Conservation (phyloP, 2,113 vertebrate genomes). For the Mormyrus iriodes region DNA sequence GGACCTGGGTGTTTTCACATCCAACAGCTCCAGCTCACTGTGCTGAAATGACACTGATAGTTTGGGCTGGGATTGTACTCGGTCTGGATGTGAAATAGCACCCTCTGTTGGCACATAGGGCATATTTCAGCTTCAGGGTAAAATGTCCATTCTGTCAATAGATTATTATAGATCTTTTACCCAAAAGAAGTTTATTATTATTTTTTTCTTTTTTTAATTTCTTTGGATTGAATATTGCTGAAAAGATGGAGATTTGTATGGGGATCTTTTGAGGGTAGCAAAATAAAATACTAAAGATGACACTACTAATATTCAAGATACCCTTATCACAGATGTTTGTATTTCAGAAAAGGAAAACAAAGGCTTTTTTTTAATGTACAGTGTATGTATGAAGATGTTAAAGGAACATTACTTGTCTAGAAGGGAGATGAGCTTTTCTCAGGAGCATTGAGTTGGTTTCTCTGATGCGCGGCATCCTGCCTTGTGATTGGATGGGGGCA, state of each 20-base stretch:
- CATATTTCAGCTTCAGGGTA: constrained; percentile 12
- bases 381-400: constrained; percentile 16
- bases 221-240: constrained; percentile 2
- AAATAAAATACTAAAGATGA: constrained; percentile 7
- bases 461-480: neutral
- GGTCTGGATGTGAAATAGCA: neutral
- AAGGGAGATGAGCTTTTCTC: neutral
- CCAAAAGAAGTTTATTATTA: neutral
- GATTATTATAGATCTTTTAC: constrained; percentile 1
- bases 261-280: neutral
- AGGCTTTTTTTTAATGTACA: constrained; percentile 22
- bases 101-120: constrained; percentile 3
- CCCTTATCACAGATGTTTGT: constrained; percentile 16
- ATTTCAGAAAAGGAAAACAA: neutral
- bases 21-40: neutral
- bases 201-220: constrained; percentile 10
- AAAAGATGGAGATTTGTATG: neutral
- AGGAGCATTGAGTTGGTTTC: neutral
- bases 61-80: neutral
- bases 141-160: constrained; percentile 4
- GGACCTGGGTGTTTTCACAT: neutral
- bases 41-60: neutral
- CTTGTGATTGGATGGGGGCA: neutral
- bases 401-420: neutral
- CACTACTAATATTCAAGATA: neutral